Base-by-base conservation (phyloP, 2,888 invertebrate genomes). In the Phyto melanocephala region DNA sequence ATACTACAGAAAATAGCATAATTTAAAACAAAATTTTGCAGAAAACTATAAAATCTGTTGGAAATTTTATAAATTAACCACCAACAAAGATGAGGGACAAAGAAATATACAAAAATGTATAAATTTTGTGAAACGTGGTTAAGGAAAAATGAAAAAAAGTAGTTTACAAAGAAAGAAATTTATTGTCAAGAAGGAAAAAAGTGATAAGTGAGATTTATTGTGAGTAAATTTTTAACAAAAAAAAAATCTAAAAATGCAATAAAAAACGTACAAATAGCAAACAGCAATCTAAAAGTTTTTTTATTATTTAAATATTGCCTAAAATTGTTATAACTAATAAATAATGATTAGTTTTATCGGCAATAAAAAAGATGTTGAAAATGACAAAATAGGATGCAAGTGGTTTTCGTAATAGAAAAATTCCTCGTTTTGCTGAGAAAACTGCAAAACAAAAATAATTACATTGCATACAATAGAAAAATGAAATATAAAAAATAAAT, bases 401-500 rank as follows among this genome's bases (percentile, higher is more conserved):
- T 70, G 22, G 17, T 62, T 45, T 15, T 47, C 24, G 33, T 6
- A 33, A 67, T 70, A 45, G 50, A 68, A 62, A 72, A 63, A 42
- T 68, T 77, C 17, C 45, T 86, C 77, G 75, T 86, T 80, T n/a
- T 76, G 82, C 52, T 85, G 79, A 33, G 45, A 40, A 75, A 65
- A 40, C 6, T 15, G 28, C 17, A 47, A 13, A 85, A 78, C 13
- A 68, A 28, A 6, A 74, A 62, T 42, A 60, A 62, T 68, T 67
- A 67, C 40, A 75, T 67, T 87, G 65, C 58, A 75, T n/a, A 67
- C 65, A 76, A 45, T 35, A 70, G 56, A 78, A 56, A 62, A 80
- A 82, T 86, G 87, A 86, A 85, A 87, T 56, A 86, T 84, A 84
- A 86, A 84, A 84, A 87, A 85, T 85, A 83, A 84, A 71, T 82